Evolutionary conservation across 2,797 vertebrate genomes (phyloP), one percentile per base, ranked within the genome.

Genomic region (Enteromius treurensis): DNA sequence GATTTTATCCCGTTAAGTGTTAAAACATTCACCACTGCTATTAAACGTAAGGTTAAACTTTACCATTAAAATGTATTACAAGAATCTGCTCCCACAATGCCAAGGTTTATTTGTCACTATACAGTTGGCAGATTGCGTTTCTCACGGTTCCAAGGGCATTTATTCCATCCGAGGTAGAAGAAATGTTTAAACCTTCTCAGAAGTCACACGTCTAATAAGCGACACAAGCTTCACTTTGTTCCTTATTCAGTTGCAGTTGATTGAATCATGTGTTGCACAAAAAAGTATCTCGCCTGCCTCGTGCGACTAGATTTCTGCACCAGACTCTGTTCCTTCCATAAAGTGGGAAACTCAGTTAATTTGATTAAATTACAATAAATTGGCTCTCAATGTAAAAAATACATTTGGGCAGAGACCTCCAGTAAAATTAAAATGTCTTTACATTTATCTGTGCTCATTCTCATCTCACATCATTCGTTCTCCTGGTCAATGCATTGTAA

Each of bases 401-500:
- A 82, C 70, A 58, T 81, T 84, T 32, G 58, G 67, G 80, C 11
- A 34, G n/a, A 64, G 15, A 64, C 26, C 4, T 29, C 26, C 2
- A 17, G 26, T 64, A 14, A 64, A 64, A 64, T 17, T 0, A 8
- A 32, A 64, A 32, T 29, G 3, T 64, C 29, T 58, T 94, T 95
- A 96, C 94, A 94, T 94, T 95, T 94, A 95, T 93, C 94, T 94
- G 93, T 96, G 93, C 92, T 92, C 93, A 95, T 94, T 95, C 94
- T 94, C 96, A 95, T 95, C 93, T 93, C 95, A 93, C 93, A 93
- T 95, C 92, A 88, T 90, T 93, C 92, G 91, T 89, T 87, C 91
- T 92, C 92, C 81, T 91, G 91, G 91, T 88, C 94, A 60, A 95
- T 95, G 94, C 95, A 96, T 94, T 97, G 96, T 97, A 97, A 98